Base-by-base conservation (phyloP, 1,140 invertebrate species). In the Hylaeus volcanicus region DNA sequence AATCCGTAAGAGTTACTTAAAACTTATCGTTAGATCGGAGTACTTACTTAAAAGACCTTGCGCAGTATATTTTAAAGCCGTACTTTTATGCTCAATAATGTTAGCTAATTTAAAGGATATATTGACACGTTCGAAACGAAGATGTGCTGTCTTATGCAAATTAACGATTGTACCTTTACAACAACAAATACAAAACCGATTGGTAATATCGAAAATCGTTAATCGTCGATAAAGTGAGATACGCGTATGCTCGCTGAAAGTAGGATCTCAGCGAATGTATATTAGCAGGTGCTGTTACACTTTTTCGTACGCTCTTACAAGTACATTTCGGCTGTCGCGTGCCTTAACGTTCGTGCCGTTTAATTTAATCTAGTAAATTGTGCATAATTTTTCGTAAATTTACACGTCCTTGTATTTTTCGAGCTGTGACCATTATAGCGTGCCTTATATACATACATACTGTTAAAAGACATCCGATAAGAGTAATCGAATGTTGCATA, bases 81-180 rank as follows among this genome's bases (percentile, higher is more conserved):
- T 72, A 79, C 8, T 56, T 79, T 53, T 37, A 58, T 74, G 77
- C 77, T 79, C 77, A 79, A 79, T 74, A 74, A 79, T 26, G 26
- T 65, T 79, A 79, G n/a, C 4, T 12, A 37, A 53, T 61, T 6
- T 51, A 45, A 77, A 70, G 5, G 6, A 70, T 75, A 60, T 11
- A 48, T n/a, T 39, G n/a, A 73, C n/a, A 41, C 26, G 41, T n/a
- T 41, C 3, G 9, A 41, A 15, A 79, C 37, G 12, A 63, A 63
- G 55, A 12, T 43, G 15, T 78, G 45, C 58, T 60, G 51, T 73
- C 9, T 64, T 37, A 55, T 41, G 43, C 12, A 41, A 5, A 51
- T 51, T 5, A 15, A 74, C 11, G 39, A 73, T 79, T 66, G 3
- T 51, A 65, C 8, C 41, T 74, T 66, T 58, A 14, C 8, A 15